Evolutionary conservation across 2,888 invertebrate genomes (phyloP).

Genomic region (Andrena haemorrhoa): DNA sequence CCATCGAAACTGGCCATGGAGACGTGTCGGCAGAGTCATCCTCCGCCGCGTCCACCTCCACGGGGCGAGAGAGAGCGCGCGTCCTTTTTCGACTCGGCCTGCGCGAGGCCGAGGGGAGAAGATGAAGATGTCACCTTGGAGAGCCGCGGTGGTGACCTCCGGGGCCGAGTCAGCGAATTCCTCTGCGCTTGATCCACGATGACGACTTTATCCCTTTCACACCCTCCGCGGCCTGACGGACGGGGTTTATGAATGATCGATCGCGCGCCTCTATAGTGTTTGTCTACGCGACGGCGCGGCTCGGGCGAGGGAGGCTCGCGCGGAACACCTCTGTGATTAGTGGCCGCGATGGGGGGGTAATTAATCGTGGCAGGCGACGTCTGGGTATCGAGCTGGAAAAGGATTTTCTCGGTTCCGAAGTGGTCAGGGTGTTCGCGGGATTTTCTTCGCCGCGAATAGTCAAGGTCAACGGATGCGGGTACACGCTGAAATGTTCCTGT

Average conservation of each 20-base stretch:
- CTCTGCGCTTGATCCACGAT: slow-evolving; percentile 62
- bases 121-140: slow-evolving; percentile 70
- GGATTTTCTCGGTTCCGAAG: too few relatives aligned
- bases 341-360: slow-evolving; percentile 23
- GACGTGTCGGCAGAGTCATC: slow-evolving; percentile 63
- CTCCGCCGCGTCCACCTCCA: slow-evolving; percentile 12
- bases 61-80: background rate
- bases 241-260: slow-evolving; percentile 60
- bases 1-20: slow-evolving; percentile 32
- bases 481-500: too few relatives aligned
- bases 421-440: too few relatives aligned
- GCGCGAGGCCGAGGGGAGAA: slow-evolving; percentile 16
- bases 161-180: slow-evolving; percentile 72
- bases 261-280: slow-evolving; percentile 51
- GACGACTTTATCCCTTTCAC: slow-evolving; percentile 68
- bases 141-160: slow-evolving; percentile 58
- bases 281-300: slow-evolving; percentile 39
- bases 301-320: background rate
- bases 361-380: slow-evolving; percentile 37
- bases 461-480: too few relatives aligned
- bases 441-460: too few relatives aligned
- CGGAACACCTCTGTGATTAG: slow-evolving; percentile 29
- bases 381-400: background rate
- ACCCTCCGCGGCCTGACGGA: slow-evolving; percentile 40
- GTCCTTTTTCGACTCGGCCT: slow-evolving; percentile 25